Base-by-base conservation (phyloP, 1,140 invertebrate genomes). In the Charaxes varanes region DNA sequence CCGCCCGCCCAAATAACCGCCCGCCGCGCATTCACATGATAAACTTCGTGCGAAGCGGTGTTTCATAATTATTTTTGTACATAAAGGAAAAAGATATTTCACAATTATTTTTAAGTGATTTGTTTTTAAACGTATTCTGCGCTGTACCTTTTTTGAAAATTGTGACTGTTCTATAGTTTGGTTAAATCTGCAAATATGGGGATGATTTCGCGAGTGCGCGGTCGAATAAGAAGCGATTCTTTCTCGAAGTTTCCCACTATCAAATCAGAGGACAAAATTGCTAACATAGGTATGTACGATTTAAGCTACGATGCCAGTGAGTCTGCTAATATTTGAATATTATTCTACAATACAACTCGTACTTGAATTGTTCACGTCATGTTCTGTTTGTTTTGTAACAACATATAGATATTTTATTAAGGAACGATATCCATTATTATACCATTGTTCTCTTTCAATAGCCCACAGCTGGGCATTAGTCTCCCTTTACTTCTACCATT, bases 181-280 rank as follows among this genome's bases (percentile, higher is more conserved):
- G n/a, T n/a, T n/a, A n/a, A n/a, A n/a, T 28, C 11, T 17, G 8
- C 16, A 19, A 51, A 22, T 38, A 90, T 90, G 88, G 89, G 89
- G 10, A 90, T 90, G 89, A 90, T 90, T 60, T 89, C 88, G 2
- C 73, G 89, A 47, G 88, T 90, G 41, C 82, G 89, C 14, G 87
- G 88, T 2, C 73, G 89, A 24, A 82, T 90, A 24, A 72, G 88
- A 41, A 88, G 87, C 67, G 86, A 89, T 65, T 89, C 87, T 8
- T 81, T 89, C 57, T 83, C 85, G 44, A 89, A 88, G 62, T 61
- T 88, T 53, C 86, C 87, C 41, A 79, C 85, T 6, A 78, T 87
- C 33, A 77, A 87, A 41, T 85, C 88, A 10, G 87, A 89, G 48
- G 88, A 90, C 49, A 89, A 87, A 79, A 89, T 89, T 44, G 88